A percentile compares a stretch with the other conserved stretches of the same genome.
These are phyloP conservation scores for Macrophya annulata DNA, from an alignment of 2,888 invertebrate species.

Conservation along the genomic window DNA sequence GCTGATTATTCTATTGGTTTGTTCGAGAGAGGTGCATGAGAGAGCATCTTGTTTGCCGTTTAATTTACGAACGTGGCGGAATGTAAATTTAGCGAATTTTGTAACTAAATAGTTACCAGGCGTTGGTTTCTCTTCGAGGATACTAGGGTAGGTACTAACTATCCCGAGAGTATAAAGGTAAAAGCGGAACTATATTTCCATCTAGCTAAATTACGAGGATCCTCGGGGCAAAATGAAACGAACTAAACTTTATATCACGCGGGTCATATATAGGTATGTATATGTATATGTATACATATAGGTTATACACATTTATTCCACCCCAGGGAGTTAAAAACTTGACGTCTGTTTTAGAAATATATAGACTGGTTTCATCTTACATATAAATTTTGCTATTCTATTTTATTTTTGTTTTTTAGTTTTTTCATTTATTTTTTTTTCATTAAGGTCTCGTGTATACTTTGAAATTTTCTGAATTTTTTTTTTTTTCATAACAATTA, in stretches of 20 bases:
- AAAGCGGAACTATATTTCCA: constrained; percentile 33
- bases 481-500: not conserved
- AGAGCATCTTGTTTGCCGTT: constrained; percentile 59
- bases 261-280: not conserved
- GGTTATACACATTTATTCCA: not conserved
- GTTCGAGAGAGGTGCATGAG: not conserved
- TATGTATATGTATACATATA: too few relatives aligned
- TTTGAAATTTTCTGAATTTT: too few relatives aligned
- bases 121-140: constrained; percentile 38
- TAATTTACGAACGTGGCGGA: constrained; percentile 65
- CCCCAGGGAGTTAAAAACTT: constrained; percentile 12
- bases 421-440: not conserved
- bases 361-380: not conserved
- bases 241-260: constrained; percentile 51
- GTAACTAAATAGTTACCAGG: constrained; percentile 55
- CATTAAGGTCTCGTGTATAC: not conserved
- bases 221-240: constrained; percentile 51
- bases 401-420: not conserved
- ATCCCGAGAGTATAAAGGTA: not conserved
- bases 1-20: not conserved
- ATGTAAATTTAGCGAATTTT: constrained; percentile 63
- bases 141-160: too few relatives aligned
- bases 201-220: constrained; percentile 39
- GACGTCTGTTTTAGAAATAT: constrained; percentile 49
- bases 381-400: not conserved